Base-by-base conservation (phyloP, 2,113 vertebrate genomes). In the Chionomys nivalis region DNA sequence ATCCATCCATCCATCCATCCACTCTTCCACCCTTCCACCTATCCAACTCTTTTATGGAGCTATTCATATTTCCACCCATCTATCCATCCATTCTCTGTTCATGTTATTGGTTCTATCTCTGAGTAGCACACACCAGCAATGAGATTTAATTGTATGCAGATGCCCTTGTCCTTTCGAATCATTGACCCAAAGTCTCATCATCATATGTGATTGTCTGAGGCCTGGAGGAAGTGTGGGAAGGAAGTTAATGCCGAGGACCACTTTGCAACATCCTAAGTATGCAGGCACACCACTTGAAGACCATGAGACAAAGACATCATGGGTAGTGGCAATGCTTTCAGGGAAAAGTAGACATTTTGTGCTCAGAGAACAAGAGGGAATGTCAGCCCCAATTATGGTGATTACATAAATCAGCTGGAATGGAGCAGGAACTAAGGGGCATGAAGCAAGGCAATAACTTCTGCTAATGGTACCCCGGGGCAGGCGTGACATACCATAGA, bases 111-210 rank as follows among this genome's bases (percentile, higher is more conserved):
- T 16, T 94, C 42, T 47, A 65, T 26, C 77, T 87, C 44, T 13
- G 44, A 36, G 55, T 24, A 19, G n/a, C 58, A 17, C 2, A 39
- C 47, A 12, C 1, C 55, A 61, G 70, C 39, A 44, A 1, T 5
- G 55, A 72, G 49, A 19, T 33, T 70, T 72, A 36, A 28, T 11
- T 4, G 28, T 26, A 0, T 13, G 39, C 49, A 76, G 23, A 79
- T 1, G 16, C 19, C 83, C 75, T 49, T 63, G 49, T 31, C 75
- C n/a, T 42, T 65, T 33, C 31, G 7, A 44, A 39, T 0, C 7
- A 1, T 17, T 0, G 28, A 58, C 24, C 3, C 52, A 0, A 8
- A 0, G 55, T 58, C 49, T 6, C 21, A 10, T 39, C 63, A 5
- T 31, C 33, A 3, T 3, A 10, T 23, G n/a, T 33, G 5, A 1